Base-by-base conservation (phyloP, 1,140 invertebrate species). In the Bombus waltoni region DNA sequence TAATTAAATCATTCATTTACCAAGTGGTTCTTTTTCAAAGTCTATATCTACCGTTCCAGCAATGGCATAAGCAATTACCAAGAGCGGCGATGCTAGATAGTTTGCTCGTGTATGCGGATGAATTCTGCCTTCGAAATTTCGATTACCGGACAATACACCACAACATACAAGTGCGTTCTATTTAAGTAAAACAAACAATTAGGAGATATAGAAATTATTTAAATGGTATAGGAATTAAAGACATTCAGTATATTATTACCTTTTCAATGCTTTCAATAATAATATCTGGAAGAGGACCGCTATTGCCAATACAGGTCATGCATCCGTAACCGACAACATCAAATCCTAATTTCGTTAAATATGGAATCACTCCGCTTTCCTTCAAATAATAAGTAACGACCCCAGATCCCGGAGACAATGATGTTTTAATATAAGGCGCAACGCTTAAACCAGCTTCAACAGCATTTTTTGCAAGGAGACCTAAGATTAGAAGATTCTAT, bases 271-370 rank as follows among this genome's bases (percentile, higher is more conserved):
- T 98, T 92, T 98, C 98, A 0, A 97, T 97, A 42, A 99, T 97
- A 87, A 97, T 96, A 84, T 99, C 98, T 80, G 98, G 97, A 13
- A 99, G 96, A 1, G 98, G 98, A 22, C 99, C 99, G 73, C 98
- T 98, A 95, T 99, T 99, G 15, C 99, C 99, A 89, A 99, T 99
- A 94, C 99, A 99, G 0, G 99, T 99, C 99, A 99, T 99, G 95
- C 99, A 99, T 3, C 99, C 97, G 93, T 99, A 99, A n/a, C 99
- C 99, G 47, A 98, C 98, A 79, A 99, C 97, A 91, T 98, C 97
- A 95, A 99, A 99, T 15, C 99, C 99, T 22, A 99, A 96, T 94
- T 98, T 96, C 86, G 98, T 97, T 66, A 99, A 95, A 92, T 97
- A 97, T 0, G 98, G 97, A 40, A 98, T 97, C 5, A 99, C 98